A percentile compares a stretch with the other conserved stretches of the same genome.
phyloP scores from a whole-genome alignment of 2,888 invertebrate genomes.

The Aethes cnicana region DNA sequence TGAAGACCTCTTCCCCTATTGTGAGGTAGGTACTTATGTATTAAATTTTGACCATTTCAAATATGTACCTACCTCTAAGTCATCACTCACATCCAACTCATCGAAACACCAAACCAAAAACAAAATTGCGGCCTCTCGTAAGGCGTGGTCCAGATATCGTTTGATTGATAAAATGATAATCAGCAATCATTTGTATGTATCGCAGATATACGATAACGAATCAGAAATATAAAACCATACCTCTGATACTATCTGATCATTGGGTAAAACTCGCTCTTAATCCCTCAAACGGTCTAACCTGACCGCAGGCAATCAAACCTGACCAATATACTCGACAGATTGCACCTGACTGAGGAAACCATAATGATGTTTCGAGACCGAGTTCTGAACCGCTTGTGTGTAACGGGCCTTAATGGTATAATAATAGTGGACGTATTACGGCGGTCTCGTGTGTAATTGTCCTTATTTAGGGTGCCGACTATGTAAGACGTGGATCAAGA shows the following conservation, averaged over 20 bases:
- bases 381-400: conserved; percentile 43
- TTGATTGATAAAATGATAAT: conserved; percentile 25
- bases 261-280: background rate
- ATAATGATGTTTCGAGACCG: conserved; percentile 51
- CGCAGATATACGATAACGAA: conserved; percentile 32
- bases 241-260: background rate
- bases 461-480: conserved; percentile 44
- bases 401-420: conserved; percentile 67
- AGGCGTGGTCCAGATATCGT: conserved; percentile 22
- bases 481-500: background rate
- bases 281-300: conserved; percentile 1
- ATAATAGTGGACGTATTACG: conserved; percentile 54
- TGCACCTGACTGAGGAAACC: conserved; percentile 43
- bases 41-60: too few species aligned
- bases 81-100: background rate
- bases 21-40: too few species aligned
- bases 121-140: background rate
- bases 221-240: conserved; percentile 9
- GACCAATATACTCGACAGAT: conserved; percentile 45
- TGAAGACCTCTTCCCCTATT: too few species aligned
- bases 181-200: conserved; percentile 35
- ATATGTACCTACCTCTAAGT: background rate
- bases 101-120: conserved; percentile 1
- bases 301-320: conserved; percentile 33
- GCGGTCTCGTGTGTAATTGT: conserved; percentile 63